Percentiles rank a stretch among this genome's conserved stretches.
Conservation (phyloP, 2,797 vertebrate species). For the Gymnodraco acuticeps region DNA sequence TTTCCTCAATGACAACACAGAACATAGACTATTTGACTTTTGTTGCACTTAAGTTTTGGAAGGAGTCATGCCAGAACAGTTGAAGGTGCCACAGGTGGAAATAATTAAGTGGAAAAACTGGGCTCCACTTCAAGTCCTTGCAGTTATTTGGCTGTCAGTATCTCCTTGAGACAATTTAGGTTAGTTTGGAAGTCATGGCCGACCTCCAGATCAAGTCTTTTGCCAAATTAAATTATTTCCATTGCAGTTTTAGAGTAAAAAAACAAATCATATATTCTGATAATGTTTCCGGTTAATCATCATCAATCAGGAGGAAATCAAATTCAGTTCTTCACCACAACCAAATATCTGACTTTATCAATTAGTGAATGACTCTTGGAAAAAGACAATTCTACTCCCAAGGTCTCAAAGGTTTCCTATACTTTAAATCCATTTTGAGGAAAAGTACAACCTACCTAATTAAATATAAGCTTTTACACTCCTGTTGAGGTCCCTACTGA, state of each 20-base stretch:
- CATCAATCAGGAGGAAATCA: neutral
- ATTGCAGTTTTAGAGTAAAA: neutral
- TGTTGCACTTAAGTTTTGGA: neutral
- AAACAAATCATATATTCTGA: neutral
- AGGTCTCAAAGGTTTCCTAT: neutral
- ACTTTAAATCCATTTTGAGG: slow-evolving; percentile 7
- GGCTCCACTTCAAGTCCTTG: neutral
- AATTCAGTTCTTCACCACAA: slow-evolving; percentile 6
- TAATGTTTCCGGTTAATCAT: slow-evolving; percentile 6
- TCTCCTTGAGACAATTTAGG: neutral
- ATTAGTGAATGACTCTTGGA: neutral
- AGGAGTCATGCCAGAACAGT: neutral
- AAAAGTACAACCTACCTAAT: slow-evolving; percentile 1
- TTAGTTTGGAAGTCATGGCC: neutral
- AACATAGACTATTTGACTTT: neutral
- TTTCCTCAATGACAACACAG: too few species aligned
- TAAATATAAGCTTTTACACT: slow-evolving; percentile 28
- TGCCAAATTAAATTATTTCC: neutral
- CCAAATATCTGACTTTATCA: slow-evolving; percentile 16
- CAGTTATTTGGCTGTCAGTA: slow-evolving; percentile 1
- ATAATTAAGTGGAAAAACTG: neutral
- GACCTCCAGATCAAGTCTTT: slow-evolving; percentile 1
- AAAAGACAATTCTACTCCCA: neutral
- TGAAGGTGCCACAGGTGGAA: neutral
- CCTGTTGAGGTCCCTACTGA: slow-evolving; percentile 22